Percentiles rank a stretch among this genome's conserved stretches.
Conservation (phyloP, 1,140 invertebrate genomes). For the Drosophila kurseongensis region DNA sequence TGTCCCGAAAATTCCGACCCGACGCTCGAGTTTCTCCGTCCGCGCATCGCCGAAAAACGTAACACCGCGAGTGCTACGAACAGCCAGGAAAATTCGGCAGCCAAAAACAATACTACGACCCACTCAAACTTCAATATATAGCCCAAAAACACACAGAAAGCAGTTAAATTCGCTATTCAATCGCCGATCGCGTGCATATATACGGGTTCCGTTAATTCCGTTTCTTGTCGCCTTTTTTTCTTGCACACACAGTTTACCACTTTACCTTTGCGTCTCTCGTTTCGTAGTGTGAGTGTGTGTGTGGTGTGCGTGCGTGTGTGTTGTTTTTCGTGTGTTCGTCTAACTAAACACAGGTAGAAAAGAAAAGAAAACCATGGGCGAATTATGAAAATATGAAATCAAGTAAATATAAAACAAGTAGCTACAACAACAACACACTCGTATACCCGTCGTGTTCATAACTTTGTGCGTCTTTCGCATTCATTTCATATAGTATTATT, state of each 20-base stretch:
- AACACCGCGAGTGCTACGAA: slow-evolving; percentile 15
- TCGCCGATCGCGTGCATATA: slow-evolving; percentile 74
- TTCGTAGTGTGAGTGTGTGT: slow-evolving; percentile 36
- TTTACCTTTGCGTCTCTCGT: slow-evolving; percentile 52
- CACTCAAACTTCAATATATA: slow-evolving; percentile 1
- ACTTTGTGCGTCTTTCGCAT: slow-evolving; percentile 74
- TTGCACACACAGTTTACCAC: slow-evolving; percentile 57
- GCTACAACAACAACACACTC: slow-evolving; percentile 49
- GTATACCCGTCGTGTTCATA: slow-evolving; percentile 63
- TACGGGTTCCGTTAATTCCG: slow-evolving; percentile 73
- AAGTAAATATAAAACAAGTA: slow-evolving; percentile 40
- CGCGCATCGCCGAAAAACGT: slow-evolving; percentile 16
- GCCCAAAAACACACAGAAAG: slow-evolving; percentile 18
- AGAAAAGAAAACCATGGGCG: slow-evolving; percentile 45
- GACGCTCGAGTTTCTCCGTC: background rate
- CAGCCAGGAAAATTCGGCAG: slow-evolving; percentile 28
- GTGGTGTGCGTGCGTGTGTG: slow-evolving; percentile 47
- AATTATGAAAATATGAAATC: slow-evolving; percentile 64
- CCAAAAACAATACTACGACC: slow-evolving; percentile 7
- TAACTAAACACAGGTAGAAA: slow-evolving; percentile 72
- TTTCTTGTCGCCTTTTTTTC: slow-evolving; percentile 50
- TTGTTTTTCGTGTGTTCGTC: slow-evolving; percentile 72
- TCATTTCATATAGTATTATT: slow-evolving; percentile 73
- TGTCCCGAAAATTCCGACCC: background rate
- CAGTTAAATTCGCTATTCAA: slow-evolving; percentile 31